Conservation (phyloP, 2,797 vertebrate genomes). For the Aratinga solstitialis region DNA sequence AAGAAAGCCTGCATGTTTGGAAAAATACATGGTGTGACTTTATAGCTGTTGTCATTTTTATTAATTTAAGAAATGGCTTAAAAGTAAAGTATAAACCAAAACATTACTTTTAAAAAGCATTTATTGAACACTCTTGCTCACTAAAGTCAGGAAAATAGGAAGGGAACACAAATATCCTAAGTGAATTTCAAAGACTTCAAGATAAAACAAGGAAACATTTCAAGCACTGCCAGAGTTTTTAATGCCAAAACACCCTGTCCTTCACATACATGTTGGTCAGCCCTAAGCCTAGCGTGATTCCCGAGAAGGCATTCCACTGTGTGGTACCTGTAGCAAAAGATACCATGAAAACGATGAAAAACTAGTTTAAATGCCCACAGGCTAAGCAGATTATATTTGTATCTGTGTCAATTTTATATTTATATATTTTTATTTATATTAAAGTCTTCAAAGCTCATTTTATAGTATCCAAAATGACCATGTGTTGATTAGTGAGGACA, state of each 20-base stretch:
- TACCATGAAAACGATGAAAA: not conserved
- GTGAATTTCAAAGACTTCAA: not conserved
- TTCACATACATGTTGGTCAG: not conserved
- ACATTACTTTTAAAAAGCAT: not conserved
- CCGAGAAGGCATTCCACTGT: not conserved
- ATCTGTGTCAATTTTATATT: not conserved
- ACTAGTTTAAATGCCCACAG: not conserved
- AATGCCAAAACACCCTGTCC: not conserved
- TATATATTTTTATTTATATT: too few relatives aligned
- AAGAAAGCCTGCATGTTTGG: not conserved
- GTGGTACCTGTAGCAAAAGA: not conserved
- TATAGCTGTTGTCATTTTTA: not conserved
- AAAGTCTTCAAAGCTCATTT: not conserved
- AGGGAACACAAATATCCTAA: not conserved
- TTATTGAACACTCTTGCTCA: not conserved
- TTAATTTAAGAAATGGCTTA: not conserved
- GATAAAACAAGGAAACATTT: not conserved
- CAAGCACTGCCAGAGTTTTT: not conserved
- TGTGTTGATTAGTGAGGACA: constrained; percentile 31
- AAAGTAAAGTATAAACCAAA: not conserved
- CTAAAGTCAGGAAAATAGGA: not conserved
- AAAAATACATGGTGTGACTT: not conserved
- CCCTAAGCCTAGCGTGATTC: not conserved
- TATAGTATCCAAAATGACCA: not conserved
- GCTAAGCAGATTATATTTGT: not conserved